These are phyloP conservation scores for Drosophila borealis DNA, from an alignment of 2,888 invertebrate species.

Conservation along the genomic window DNA sequence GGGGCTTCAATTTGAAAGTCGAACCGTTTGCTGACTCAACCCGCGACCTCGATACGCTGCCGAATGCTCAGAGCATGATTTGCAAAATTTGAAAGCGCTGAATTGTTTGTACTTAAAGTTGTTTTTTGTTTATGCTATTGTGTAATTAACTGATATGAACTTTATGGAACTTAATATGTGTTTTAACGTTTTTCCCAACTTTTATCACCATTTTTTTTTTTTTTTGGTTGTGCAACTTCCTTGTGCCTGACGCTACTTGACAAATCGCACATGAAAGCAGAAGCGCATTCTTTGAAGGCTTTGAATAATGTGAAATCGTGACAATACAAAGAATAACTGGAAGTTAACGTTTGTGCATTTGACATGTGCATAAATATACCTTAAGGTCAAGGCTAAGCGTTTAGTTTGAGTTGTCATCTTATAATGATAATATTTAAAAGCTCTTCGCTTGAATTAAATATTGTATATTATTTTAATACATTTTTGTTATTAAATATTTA, in stretches of 20 bases:
- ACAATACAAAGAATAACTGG: constrained; percentile 31
- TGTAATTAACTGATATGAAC: constrained; percentile 27
- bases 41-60: constrained; percentile 60
- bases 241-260: constrained; percentile 36
- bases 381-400: constrained; percentile 1
- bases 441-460: background rate
- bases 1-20: constrained; percentile 48
- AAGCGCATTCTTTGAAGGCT: constrained; percentile 19
- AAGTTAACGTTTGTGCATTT: constrained; percentile 5
- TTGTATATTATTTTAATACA: background rate
- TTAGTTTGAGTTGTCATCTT: background rate
- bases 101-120: constrained; percentile 28
- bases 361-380: constrained; percentile 1
- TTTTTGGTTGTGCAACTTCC: constrained; percentile 8
- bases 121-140: constrained; percentile 14
- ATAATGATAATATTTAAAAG: background rate
- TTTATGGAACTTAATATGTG: constrained; percentile 1
- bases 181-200: background rate
- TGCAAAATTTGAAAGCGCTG: constrained; percentile 49
- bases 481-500: background rate
- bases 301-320: constrained; percentile 51
- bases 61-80: constrained; percentile 36
- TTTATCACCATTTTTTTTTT: background rate
- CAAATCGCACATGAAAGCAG: constrained; percentile 41
- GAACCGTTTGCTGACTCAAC: constrained; percentile 56